Base-by-base conservation (phyloP, 2,797 vertebrate species). In the Notamacropus eugenii region DNA sequence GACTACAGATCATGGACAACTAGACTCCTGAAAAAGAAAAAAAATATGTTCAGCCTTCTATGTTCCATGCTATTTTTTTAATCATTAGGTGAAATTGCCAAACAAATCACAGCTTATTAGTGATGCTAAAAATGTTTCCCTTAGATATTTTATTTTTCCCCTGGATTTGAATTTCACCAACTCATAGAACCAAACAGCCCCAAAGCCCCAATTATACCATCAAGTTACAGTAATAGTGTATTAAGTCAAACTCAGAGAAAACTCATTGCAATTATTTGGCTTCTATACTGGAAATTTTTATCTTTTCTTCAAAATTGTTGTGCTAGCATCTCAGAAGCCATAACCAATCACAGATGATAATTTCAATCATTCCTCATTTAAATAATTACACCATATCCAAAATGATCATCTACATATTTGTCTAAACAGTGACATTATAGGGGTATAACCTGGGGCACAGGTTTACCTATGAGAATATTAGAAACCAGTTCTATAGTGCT, bases 51-150 rank as follows among this genome's bases (percentile, higher is more conserved):
- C 97, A 97, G 93, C 93, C 94, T 98, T 98, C 97, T 92, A 93
- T 96, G 92, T 97, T 98, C 96, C 96, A 95, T 98, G 90, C 93
- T 97, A 96, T 95, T 98, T 98, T 98, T 97, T 52, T 98, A 24
- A 97, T 97, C 96, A 93, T 97, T 98, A 97, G 97, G 96, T 95
- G 97, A 97, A 98, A 98, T 97, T 97, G 62, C 91, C 97, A 98
- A 97, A 97, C 96, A 98, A 98, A 97, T 97, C 97, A 97, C 93
- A 97, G 96, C 93, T 98, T 97, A 96, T 92, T 94, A 96, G 92
- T 94, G 95, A 98, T 98, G 95, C 57, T 96, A 98, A 98, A 93
- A 98, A 95, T 40, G 95, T 96, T 98, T 98, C 96, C 97, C 96
- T 98, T 93, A 97, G 96, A 54, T 93, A 90, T 95, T 98, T 95